These are phyloP conservation scores for Atethmia centrago DNA, from an alignment of 2,888 invertebrate genomes.

Conservation along the genomic window DNA sequence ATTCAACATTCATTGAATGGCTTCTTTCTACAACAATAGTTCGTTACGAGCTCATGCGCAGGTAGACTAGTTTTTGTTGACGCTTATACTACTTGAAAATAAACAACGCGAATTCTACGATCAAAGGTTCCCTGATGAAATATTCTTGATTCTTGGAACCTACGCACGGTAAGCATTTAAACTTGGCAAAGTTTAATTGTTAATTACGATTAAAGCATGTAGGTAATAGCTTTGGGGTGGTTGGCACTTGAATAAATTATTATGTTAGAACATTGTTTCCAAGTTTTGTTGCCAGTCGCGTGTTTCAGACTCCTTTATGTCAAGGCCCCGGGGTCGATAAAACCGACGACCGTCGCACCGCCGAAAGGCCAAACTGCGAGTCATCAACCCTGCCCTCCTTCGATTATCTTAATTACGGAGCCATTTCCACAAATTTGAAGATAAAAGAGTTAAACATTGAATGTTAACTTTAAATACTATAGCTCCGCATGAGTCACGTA, in stretches of 20 bases:
- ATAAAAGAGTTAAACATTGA: slow-evolving; percentile 53
- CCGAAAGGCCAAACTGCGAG: slow-evolving; percentile 68
- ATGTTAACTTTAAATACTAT: slow-evolving; percentile 44
- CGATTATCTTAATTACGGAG: slow-evolving; percentile 75
- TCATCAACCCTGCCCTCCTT: slow-evolving; percentile 81
- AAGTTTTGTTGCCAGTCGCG: slow-evolving; percentile 72
- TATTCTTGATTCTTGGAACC: slow-evolving; percentile 18
- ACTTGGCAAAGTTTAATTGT: slow-evolving; percentile 53
- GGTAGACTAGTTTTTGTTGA: slow-evolving; percentile 80
- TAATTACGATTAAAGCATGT: slow-evolving; percentile 31
- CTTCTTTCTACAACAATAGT: slow-evolving; percentile 84
- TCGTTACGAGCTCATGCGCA: slow-evolving; percentile 77
- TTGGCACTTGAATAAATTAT: slow-evolving; percentile 61
- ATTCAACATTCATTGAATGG: slow-evolving; percentile 84
- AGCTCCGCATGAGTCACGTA: slow-evolving; percentile 47
- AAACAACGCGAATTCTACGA: slow-evolving; percentile 49
- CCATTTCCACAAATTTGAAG: slow-evolving; percentile 67
- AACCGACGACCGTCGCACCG: slow-evolving; percentile 68
- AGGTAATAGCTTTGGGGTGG: slow-evolving; percentile 39
- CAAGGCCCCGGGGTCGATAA: slow-evolving; percentile 76
- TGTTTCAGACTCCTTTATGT: slow-evolving; percentile 72
- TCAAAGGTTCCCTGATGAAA: slow-evolving; percentile 28
- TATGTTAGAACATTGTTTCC: slow-evolving; percentile 50
- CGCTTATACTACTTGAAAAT: slow-evolving; percentile 47
- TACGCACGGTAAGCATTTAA: slow-evolving; percentile 34